A percentile compares a stretch with the other conserved stretches of the same genome.
Evolutionary conservation across 2,113 vertebrate genomes (phyloP).

Genomic region (Mirza zaza): DNA sequence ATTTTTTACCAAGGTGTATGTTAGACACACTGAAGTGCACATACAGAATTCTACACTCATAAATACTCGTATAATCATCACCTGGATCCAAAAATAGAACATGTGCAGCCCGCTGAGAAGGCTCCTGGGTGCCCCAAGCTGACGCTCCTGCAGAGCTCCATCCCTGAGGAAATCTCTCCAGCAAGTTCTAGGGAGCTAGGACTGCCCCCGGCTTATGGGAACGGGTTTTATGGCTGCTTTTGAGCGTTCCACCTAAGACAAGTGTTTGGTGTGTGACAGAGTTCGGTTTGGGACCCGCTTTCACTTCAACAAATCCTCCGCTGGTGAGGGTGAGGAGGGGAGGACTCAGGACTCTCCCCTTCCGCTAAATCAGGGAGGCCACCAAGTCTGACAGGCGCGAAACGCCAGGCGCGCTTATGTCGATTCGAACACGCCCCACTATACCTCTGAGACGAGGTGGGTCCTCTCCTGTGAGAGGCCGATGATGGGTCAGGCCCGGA

Average conservation of each 20-base stretch:
- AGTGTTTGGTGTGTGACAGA: neutral
- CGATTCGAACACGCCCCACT: neutral
- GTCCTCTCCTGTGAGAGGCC: neutral
- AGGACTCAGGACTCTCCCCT: neutral
- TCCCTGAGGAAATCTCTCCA: neutral
- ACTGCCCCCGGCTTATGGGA: too few species aligned
- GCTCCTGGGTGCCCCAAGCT: neutral
- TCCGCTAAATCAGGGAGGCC: neutral
- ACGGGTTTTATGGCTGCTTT: neutral
- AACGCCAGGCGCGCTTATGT: neutral
- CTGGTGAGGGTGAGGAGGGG: neutral
- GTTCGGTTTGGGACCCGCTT: neutral
- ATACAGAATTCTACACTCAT: neutral
- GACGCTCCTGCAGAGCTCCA: neutral
- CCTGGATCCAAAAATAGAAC: neutral
- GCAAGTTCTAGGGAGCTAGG: neutral
- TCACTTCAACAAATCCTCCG: neutral
- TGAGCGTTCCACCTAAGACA: neutral
- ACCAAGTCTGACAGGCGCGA: neutral
- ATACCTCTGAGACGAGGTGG: neutral
- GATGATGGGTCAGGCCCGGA: neutral
- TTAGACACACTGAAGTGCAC: neutral
- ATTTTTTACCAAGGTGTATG: neutral
- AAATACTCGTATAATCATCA: neutral
- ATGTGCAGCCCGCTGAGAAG: neutral